A percentile compares a stretch with the other conserved stretches of the same genome.
Conservation (phyloP, 2,113 vertebrate genomes). For the Trachemys scripta region DNA sequence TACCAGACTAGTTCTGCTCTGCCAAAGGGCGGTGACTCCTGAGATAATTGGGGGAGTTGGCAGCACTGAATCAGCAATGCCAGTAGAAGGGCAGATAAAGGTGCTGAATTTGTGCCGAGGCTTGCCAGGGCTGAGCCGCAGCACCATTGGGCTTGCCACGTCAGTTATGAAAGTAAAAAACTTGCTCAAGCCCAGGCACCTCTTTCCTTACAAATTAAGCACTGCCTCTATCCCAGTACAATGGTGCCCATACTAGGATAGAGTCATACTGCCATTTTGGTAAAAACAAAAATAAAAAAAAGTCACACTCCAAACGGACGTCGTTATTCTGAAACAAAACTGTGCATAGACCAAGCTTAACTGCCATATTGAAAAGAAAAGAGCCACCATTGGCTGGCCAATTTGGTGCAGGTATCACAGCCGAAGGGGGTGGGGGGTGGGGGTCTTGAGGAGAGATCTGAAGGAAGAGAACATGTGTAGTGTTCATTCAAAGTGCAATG, state of each 20-base stretch:
- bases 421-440: no score
- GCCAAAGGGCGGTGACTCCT: background rate
- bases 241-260: background rate
- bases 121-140: background rate
- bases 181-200: background rate
- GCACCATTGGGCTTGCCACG: accelerated
- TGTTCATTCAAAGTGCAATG: no score
- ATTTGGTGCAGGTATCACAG: no score
- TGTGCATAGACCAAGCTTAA: background rate
- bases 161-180: background rate
- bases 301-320: background rate
- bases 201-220: background rate
- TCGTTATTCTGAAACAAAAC: background rate
- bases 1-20: background rate
- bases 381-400: background rate
- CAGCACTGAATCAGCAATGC: background rate
- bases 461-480: background rate
- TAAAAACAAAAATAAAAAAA: background rate
- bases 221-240: background rate
- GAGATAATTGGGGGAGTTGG: background rate
- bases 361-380: background rate
- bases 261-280: background rate
- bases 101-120: background rate
- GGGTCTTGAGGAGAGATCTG: background rate
- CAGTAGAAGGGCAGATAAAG: background rate